Conservation (phyloP, 64 coral and sea anemone species). For the Cladopsammia gracilis region DNA sequence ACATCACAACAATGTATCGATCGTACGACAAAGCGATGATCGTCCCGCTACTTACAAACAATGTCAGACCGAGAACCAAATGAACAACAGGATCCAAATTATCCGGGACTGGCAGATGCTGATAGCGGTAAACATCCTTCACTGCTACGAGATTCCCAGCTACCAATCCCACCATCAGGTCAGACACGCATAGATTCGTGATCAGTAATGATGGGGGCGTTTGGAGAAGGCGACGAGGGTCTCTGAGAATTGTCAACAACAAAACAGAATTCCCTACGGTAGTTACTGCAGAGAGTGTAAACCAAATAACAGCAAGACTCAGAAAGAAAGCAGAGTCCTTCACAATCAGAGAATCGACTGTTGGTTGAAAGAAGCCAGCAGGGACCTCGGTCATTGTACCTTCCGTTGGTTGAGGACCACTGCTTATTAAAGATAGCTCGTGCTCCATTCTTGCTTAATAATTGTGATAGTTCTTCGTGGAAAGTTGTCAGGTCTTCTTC, state of each 20-base stretch:
- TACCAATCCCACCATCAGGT: conserved; percentile 2
- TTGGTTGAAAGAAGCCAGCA: background rate
- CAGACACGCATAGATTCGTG: conserved; percentile 25
- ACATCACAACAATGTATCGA: conserved; percentile 29
- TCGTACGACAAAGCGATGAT: conserved; percentile 38
- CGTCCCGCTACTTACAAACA: conserved; percentile 38
- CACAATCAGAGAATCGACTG: background rate
- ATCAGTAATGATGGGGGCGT: conserved; percentile 35
- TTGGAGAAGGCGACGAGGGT: conserved; percentile 20
- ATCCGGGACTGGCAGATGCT: background rate
- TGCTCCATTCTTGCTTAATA: background rate
- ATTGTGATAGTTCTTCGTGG: no score
- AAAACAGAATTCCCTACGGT: background rate
- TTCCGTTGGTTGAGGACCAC: background rate
- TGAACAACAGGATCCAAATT: background rate
- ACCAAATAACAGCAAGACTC: background rate
- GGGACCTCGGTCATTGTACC: background rate
- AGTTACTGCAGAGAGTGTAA: background rate
- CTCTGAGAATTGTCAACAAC: conserved; percentile 35
- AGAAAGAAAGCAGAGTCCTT: background rate
- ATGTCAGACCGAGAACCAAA: conserved; percentile 4
- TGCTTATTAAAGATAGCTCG: no score
- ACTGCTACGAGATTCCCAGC: conserved; percentile 1
- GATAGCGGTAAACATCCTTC: conserved; percentile 32
- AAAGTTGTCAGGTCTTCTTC: no score